Percentiles rank a stretch among this genome's conserved stretches.
Evolutionary conservation across 2,113 vertebrate species (phyloP).

Genomic region (Tenebrosternarchus preto): DNA sequence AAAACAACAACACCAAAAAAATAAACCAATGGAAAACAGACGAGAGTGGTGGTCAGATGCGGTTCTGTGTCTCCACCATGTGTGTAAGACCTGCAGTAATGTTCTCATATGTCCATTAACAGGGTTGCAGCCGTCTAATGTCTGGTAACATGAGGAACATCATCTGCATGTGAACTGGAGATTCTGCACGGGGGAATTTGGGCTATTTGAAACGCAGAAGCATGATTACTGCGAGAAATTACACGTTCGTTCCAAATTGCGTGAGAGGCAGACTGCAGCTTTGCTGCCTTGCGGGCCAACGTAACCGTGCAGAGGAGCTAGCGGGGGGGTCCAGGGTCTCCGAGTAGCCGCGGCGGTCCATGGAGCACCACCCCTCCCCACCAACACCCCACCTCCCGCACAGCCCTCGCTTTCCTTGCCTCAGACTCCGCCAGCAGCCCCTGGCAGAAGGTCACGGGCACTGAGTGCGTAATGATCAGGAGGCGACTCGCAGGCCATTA

Average conservation of each 20-base stretch:
- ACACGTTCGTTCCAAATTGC: neutral
- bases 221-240: neutral
- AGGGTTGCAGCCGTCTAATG: neutral
- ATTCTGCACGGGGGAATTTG: no score
- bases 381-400: neutral
- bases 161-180: neutral
- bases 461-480: conserved; percentile 87
- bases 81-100: conserved; percentile 12
- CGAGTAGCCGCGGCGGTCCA: neutral
- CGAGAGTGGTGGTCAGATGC: conserved; percentile 1
- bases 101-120: conserved; percentile 13
- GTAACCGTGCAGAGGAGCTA: neutral
- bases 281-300: neutral
- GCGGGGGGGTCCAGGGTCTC: neutral
- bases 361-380: neutral
- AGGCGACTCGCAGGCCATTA: conserved; percentile 83
- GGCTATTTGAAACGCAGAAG: neutral
- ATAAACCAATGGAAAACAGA: conserved; percentile 12
- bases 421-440: conserved; percentile 74
- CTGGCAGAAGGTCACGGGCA: conserved; percentile 86
- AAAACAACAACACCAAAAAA: conserved; percentile 16
- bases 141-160: neutral
- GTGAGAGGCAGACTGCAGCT: neutral
- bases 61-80: neutral
- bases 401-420: conserved; percentile 63